phyloP scores from a whole-genome alignment of 2,797 vertebrate genomes.

The Lophius americanus region DNA sequence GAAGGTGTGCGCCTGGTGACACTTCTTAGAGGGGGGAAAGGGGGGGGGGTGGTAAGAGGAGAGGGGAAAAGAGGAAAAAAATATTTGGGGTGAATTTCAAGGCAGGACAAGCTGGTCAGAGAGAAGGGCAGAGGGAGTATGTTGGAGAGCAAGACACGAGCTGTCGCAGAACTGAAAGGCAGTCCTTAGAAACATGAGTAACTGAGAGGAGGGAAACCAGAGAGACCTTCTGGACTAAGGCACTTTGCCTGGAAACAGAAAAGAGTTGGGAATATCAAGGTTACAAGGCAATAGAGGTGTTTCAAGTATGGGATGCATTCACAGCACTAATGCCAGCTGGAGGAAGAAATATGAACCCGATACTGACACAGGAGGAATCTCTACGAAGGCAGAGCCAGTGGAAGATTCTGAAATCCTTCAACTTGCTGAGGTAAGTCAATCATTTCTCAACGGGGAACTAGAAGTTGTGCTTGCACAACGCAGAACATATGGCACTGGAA shows the following conservation, averaged over 20 bases:
- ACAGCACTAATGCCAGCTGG: conserved; percentile 56
- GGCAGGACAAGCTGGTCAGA: conserved; percentile 41
- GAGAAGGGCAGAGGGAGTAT: conserved; percentile 44
- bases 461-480: neutral
- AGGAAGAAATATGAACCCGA: conserved; percentile 48
- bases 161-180: conserved; percentile 39
- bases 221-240: conserved; percentile 19
- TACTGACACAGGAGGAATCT: conserved; percentile 48
- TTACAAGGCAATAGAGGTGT: conserved; percentile 1
- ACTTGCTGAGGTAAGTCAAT: conserved; percentile 73
- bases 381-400: conserved; percentile 57
- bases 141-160: conserved; percentile 37
- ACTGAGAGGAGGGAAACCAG: conserved; percentile 34
- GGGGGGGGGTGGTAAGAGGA: conserved; percentile 53
- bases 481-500: neutral
- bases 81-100: conserved; percentile 58
- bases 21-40: conserved; percentile 46
- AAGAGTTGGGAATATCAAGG: neutral
- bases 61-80: conserved; percentile 34
- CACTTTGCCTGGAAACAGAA: conserved; percentile 13
- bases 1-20: conserved; percentile 52
- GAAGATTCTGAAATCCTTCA: conserved; percentile 77
- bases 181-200: conserved; percentile 35
- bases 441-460: neutral
- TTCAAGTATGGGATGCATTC: conserved; percentile 80